Evolutionary conservation across 2,113 vertebrate species (phyloP).

Genomic region (Carettochelys insculpta): DNA sequence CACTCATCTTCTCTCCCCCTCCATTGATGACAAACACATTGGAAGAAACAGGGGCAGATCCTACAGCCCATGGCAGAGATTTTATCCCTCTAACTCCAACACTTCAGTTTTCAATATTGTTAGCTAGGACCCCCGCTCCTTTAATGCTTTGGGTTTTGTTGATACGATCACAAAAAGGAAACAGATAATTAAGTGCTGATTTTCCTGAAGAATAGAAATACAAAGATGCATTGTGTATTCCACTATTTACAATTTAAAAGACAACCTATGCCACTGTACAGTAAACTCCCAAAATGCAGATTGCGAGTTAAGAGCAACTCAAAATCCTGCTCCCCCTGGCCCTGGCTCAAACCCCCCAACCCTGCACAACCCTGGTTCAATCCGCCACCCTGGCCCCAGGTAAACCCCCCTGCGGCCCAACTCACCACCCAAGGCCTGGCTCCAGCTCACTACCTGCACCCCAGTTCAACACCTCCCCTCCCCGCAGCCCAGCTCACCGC

Average conservation of each 20-base stretch:
- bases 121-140: slow-evolving; percentile 51
- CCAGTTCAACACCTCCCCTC: too few relatives aligned
- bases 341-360: too few relatives aligned
- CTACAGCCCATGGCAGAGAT: slow-evolving; percentile 22
- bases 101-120: slow-evolving; percentile 46
- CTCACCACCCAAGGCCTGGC: too few relatives aligned
- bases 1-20: neutral
- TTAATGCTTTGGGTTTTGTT: slow-evolving; percentile 56
- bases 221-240: neutral
- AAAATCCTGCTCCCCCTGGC: too few relatives aligned
- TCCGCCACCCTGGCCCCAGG: too few relatives aligned
- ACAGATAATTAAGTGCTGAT: slow-evolving; percentile 8
- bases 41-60: neutral
- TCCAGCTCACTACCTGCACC: too few relatives aligned
- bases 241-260: slow-evolving; percentile 51
- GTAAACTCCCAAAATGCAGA: too few relatives aligned
- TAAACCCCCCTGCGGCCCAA: too few relatives aligned
- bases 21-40: slow-evolving; percentile 24
- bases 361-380: too few relatives aligned
- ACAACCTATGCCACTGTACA: neutral
- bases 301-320: too few relatives aligned
- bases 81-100: slow-evolving; percentile 33
- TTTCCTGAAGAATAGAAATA: slow-evolving; percentile 60
- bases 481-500: too few relatives aligned
- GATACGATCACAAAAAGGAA: slow-evolving; percentile 63